Conservation (phyloP, 2,113 vertebrate genomes). For the Australoheros scitulus region DNA sequence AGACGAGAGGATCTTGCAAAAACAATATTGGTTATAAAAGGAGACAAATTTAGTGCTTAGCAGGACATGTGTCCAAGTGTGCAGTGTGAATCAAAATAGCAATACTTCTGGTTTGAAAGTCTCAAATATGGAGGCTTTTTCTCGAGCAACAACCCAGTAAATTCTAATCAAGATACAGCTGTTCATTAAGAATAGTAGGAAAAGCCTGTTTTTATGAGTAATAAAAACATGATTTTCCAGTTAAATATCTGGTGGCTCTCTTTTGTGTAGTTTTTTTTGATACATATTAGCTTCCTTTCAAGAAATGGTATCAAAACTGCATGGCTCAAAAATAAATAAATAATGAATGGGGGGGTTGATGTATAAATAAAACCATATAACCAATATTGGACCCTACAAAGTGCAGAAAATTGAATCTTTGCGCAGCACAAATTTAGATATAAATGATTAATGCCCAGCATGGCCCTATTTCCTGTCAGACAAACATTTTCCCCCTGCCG, state of each 20-base stretch:
- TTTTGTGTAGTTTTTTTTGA: background rate
- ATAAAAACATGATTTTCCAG: background rate
- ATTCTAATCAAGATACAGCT: background rate
- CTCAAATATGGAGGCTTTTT: background rate
- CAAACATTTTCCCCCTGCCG: slow-evolving; percentile 51
- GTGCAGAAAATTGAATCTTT: slow-evolving; percentile 76
- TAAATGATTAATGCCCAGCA: slow-evolving; percentile 69
- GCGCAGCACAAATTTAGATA: slow-evolving; percentile 69
- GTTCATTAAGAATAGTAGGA: background rate
- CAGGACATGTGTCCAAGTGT: slow-evolving; percentile 8
- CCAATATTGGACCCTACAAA: slow-evolving; percentile 63
- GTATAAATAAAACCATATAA: slow-evolving; percentile 76
- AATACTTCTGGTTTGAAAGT: slow-evolving; percentile 14
- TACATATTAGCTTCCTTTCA: slow-evolving; percentile 2
- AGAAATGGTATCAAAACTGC: slow-evolving; percentile 37
- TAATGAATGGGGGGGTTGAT: slow-evolving; percentile 60
- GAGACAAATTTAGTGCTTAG: slow-evolving; percentile 49
- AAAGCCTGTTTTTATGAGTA: background rate
- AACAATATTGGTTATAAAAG: slow-evolving; percentile 60
- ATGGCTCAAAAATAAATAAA: slow-evolving; percentile 62
- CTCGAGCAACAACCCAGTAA: background rate
- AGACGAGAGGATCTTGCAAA: slow-evolving; percentile 52
- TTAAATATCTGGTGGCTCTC: background rate
- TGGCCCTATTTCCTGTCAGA: slow-evolving; percentile 62
- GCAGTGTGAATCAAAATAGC: slow-evolving; percentile 26